Evolutionary conservation across 37 sponge, comb jelly and placozoan species (phyloP).

Genomic region (Axinella damicornis): DNA sequence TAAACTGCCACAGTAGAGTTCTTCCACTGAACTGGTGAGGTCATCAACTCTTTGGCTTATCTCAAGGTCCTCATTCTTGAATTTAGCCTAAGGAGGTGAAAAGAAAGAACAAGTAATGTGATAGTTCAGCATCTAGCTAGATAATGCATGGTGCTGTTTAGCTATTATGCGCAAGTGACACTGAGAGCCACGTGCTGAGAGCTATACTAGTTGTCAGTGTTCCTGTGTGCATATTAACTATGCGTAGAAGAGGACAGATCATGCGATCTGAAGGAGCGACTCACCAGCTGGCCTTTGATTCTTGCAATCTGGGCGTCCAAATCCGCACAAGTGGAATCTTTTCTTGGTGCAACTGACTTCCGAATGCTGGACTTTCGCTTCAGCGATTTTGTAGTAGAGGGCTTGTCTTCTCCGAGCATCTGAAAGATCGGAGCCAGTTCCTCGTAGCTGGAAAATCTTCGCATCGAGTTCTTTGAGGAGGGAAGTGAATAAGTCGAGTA

Average conservation of each 20-base stretch:
- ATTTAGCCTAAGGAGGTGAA: neutral
- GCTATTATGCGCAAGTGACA: too few relatives aligned
- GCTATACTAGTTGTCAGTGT: too few relatives aligned
- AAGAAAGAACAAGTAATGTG: neutral
- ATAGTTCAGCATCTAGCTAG: too few relatives aligned
- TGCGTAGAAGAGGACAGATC: too few relatives aligned
- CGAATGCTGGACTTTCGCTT: neutral
- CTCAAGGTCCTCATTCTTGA: constrained; percentile 31
- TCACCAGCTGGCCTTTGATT: constrained; percentile 44
- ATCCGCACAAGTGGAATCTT: constrained; percentile 5
- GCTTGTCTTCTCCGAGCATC: neutral
- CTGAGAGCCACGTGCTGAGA: too few relatives aligned
- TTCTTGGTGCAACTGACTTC: neutral
- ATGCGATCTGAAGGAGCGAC: neutral
- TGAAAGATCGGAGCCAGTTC: constrained; percentile 15
- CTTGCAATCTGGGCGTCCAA: constrained; percentile 30
- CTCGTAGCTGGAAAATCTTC: constrained; percentile 60
- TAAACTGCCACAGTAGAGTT: neutral
- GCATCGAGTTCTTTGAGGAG: neutral
- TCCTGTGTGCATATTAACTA: too few relatives aligned
- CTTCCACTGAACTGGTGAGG: constrained; percentile 30
- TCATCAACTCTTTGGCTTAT: constrained; percentile 29
- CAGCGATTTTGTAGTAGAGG: neutral
- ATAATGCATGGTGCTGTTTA: too few relatives aligned
- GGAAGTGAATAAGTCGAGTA: constrained; percentile 38